Base-by-base conservation (phyloP, 2,888 invertebrate genomes). In the Uropetala carovei region DNA sequence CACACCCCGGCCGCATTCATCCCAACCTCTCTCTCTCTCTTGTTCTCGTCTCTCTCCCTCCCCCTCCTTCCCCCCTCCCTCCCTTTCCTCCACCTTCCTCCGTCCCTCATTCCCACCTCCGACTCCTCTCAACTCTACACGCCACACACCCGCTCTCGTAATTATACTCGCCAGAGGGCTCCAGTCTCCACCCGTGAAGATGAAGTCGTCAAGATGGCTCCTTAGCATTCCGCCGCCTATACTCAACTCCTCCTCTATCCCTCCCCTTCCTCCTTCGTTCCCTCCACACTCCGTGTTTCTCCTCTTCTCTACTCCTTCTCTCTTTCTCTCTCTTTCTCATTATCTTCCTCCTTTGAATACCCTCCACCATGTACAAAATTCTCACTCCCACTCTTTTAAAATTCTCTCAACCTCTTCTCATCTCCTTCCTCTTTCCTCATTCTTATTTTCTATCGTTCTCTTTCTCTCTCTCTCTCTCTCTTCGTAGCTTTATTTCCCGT, bases 201-300 rank as follows among this genome's bases (percentile, higher is more conserved):
- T 83, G 83, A 83, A 83, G 83, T 83, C 83, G 83, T 83, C 83
- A 83, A 83, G 83, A 83, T 57, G 83, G 83, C 83, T 83, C 56
- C 83, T 83, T 83, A 83, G 83, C 56, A 83, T 83, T 83, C 27
- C n/a, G 27, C 57, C 56, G 56, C 56, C 83, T 43, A 43, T 43
- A 43, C 83, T 43, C 43, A 22, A 27, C 30, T 10, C 30, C 82
- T 14, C 83, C 83, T 10, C 57, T n/a, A 0, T n/a, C 57, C 10
- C 30, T 9, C 43, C 13, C 30, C 82, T 43, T 64, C n/a, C 64
- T n/a, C 16, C 64, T 43, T 43, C 43, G 43, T 43, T 43, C 43
- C 5, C 43, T 43, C 43, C 43, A 43, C 43, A 43, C 43, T 43
- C 5, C 43, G 43, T 43, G 43, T 43, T 43, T 43, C 43, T 43